Evolutionary conservation across 2,113 vertebrate genomes (phyloP).

Genomic region (Hemicordylus capensis): DNA sequence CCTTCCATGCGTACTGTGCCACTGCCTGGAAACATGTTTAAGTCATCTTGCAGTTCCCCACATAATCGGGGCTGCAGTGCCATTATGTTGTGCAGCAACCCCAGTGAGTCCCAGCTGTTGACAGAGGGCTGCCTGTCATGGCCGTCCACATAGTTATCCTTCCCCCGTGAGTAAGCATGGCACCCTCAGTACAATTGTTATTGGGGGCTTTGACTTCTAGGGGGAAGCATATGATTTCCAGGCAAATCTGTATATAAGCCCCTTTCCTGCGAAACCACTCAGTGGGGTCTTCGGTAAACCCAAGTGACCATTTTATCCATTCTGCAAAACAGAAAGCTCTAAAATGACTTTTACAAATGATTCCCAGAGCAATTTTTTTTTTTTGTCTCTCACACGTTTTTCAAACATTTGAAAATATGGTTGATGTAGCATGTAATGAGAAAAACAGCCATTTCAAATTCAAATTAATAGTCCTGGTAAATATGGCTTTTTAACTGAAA

Average conservation of each 20-base stretch:
- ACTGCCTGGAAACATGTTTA: no score
- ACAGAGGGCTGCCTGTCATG: no score
- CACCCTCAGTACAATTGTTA: no score
- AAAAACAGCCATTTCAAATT: constrained; percentile 17
- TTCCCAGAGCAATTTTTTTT: neutral
- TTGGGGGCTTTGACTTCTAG: no score
- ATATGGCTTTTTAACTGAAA: neutral
- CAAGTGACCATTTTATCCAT: neutral
- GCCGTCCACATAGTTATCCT: no score
- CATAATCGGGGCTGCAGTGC: no score
- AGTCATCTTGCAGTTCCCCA: no score
- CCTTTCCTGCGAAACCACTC: neutral
- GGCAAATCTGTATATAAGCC: neutral
- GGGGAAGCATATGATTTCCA: no score
- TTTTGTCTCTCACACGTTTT: neutral
- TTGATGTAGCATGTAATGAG: constrained; percentile 21
- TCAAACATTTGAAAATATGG: constrained; percentile 17
- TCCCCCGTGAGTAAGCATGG: no score
- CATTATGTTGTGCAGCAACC: no score
- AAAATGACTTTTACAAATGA: neutral
- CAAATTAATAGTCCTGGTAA: constrained; percentile 7
- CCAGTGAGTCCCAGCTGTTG: no score
- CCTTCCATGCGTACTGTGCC: no score
- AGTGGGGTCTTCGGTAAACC: neutral
- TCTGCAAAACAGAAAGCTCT: neutral